phyloP scores from a whole-genome alignment of 2,797 vertebrate species.

The Enteromius argenteus region DNA sequence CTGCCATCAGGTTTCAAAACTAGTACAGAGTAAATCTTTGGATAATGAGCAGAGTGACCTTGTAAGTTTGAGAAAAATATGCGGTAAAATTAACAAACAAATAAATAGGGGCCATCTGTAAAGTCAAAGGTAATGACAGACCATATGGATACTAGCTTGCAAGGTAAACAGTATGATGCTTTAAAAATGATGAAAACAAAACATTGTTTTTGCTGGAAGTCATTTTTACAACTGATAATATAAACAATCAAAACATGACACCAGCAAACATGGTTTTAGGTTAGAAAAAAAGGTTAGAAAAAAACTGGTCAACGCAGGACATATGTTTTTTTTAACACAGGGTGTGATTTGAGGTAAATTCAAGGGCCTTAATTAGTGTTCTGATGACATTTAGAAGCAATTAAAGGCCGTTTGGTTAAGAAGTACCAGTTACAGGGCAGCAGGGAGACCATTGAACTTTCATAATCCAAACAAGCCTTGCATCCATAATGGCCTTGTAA shows the following conservation, averaged over 20 bases:
- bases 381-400: conserved; percentile 69
- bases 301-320: conserved; percentile 61
- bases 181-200: conserved; percentile 46
- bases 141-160: conserved; percentile 32
- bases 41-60: conserved; percentile 40
- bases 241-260: conserved; percentile 40
- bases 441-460: background rate
- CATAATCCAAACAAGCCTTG: conserved; percentile 23
- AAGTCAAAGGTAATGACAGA: conserved; percentile 27
- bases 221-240: conserved; percentile 40
- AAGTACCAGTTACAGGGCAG: conserved; percentile 61
- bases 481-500: conserved; percentile 15
- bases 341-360: conserved; percentile 70
- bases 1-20: conserved; percentile 21
- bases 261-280: conserved; percentile 53
- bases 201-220: conserved; percentile 53
- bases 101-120: conserved; percentile 24
- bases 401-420: conserved; percentile 63
- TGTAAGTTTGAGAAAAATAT: conserved; percentile 24
- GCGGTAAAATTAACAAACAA: conserved; percentile 7
- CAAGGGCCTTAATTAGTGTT: conserved; percentile 68
- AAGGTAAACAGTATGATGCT: conserved; percentile 32
- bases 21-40: background rate
- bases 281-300: background rate
- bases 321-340: conserved; percentile 65